Base-by-base conservation (phyloP, 2,888 invertebrate species). In the Sussaba pulchella region DNA sequence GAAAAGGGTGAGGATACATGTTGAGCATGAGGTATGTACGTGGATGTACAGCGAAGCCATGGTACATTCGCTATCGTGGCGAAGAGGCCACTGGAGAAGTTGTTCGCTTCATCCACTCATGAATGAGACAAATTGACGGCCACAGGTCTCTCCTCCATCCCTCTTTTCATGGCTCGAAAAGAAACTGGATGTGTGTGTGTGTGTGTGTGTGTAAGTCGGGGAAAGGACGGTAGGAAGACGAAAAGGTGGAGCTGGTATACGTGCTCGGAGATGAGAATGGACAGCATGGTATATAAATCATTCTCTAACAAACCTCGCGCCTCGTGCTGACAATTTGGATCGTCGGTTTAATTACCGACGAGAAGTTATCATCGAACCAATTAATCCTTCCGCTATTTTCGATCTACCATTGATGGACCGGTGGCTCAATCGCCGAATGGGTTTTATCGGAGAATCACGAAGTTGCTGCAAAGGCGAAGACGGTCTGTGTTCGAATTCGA, bases 51-150 rank as follows among this genome's bases (percentile, higher is more conserved):
- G 10, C 9, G 50, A 24, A n/a, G 57, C 63, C 69, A 9, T 45
- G 57, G 72, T 73, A 59, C 64, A 73, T 64, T 66, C 39, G 61
- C 59, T 66, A 41, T 69, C 45, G 76, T 31, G 10, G 31, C 43
- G 24, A 3, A 57, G 26, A 67, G 59, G 50, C 36, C 39, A 54
- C 17, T 45, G 39, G 36, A 63, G 47, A 72, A 70, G 74, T 79
- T 70, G 71, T 70, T 78, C 63, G 73, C 81, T 81, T 81, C 77
- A 73, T 77, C 69, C 77, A 77, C 77, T 81, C 81, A 70, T 73
- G 81, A 77, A 81, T 73, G 81, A 81, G 81, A 81, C 81, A 81
- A 81, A 81, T 81, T 81, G 81, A 73, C 57, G 73, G 77, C 73
- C 57, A 63, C n/a, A 39, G 57, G 45, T 45, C 52, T 74, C 43